Evolutionary conservation across 2,888 invertebrate genomes (phyloP).

Genomic region (Mythimna pallens): DNA sequence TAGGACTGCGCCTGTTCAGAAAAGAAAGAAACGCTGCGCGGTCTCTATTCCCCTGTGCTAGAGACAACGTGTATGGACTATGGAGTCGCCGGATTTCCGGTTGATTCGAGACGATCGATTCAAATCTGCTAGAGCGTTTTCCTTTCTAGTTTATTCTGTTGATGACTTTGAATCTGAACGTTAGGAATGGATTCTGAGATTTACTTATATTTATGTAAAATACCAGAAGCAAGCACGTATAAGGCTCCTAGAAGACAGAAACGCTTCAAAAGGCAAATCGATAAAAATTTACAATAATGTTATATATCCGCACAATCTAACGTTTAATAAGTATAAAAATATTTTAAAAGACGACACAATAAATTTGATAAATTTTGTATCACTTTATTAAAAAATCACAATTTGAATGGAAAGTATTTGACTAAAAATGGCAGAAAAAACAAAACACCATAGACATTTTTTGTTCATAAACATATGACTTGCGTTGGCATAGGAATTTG

Average conservation of each 20-base stretch:
- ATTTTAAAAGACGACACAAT: constrained; percentile 83
- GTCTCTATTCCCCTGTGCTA: constrained; percentile 88
- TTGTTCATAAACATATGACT: constrained; percentile 62
- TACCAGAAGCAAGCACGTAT: constrained; percentile 57
- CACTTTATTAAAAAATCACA: constrained; percentile 79
- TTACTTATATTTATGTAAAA: constrained; percentile 56
- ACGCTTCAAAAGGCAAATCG: constrained; percentile 51
- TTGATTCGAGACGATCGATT: constrained; percentile 74
- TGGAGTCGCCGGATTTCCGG: constrained; percentile 89
- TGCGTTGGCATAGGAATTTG: constrained; percentile 42
- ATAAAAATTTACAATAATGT: constrained; percentile 57
- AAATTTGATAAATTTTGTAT: constrained; percentile 84
- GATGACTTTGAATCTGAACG: constrained; percentile 37
- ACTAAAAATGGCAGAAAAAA: constrained; percentile 87
- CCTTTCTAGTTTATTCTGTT: constrained; percentile 47
- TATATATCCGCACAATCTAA: constrained; percentile 64
- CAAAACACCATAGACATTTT: constrained; percentile 84
- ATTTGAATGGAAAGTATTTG: constrained; percentile 87
- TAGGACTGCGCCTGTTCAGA: constrained; percentile 90
- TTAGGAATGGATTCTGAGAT: constrained; percentile 42
- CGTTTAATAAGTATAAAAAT: constrained; percentile 73
- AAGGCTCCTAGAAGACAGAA: constrained; percentile 60
- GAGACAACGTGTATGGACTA: constrained; percentile 89
- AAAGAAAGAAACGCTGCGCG: constrained; percentile 89
- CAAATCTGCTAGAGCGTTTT: constrained; percentile 70